Conservation (phyloP, 1,140 invertebrate genomes). For the Cydia strobilella region DNA sequence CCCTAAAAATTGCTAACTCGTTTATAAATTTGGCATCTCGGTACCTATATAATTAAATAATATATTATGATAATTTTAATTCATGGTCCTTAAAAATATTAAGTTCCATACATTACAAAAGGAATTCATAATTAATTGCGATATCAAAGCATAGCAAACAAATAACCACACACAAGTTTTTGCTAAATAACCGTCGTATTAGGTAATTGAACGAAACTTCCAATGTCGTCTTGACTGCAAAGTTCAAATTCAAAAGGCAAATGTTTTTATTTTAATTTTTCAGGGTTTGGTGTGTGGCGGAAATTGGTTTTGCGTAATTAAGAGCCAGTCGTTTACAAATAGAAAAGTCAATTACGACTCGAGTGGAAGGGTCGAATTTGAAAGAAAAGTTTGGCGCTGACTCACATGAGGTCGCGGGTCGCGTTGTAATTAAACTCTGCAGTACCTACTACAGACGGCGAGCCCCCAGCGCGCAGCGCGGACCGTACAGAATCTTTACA, state of each 20-base stretch:
- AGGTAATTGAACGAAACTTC: neutral
- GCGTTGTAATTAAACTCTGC: conserved; percentile 13
- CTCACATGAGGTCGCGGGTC: conserved; percentile 20
- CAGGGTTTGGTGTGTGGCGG: neutral
- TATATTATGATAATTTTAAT: no score
- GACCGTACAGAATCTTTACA: neutral
- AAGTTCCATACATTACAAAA: neutral
- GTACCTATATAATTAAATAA: no score
- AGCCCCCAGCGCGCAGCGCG: neutral
- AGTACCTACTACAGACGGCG: neutral
- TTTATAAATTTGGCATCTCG: no score
- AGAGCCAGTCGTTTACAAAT: conserved; percentile 24
- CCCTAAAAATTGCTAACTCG: no score
- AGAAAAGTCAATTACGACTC: conserved; percentile 27
- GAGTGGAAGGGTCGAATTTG: conserved; percentile 20
- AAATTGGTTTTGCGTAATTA: conserved; percentile 30
- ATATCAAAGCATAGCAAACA: neutral
- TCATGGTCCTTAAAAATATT: neutral
- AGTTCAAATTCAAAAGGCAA: conserved; percentile 23
- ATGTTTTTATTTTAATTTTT: conserved; percentile 10
- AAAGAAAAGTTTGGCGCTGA: conserved; percentile 20
- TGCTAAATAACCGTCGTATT: neutral
- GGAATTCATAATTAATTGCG: neutral
- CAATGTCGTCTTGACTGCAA: neutral
- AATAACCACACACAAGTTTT: neutral